Conservation (phyloP, 2,888 invertebrate genomes). For the Tanytarsus gracilentus region DNA sequence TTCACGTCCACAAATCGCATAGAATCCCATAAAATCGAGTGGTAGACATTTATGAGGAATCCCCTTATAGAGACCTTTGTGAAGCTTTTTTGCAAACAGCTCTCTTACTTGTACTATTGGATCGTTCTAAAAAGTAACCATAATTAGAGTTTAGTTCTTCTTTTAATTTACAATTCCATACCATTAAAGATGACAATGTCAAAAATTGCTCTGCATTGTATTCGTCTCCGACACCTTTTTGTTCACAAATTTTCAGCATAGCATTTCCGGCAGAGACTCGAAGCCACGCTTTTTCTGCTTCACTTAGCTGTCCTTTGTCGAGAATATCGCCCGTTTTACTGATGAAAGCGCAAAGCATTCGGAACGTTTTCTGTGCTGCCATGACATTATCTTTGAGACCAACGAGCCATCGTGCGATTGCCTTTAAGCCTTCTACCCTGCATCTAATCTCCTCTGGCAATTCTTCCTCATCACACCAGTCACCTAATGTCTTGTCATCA, state of each 20-base stretch:
- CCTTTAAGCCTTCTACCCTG: slow-evolving; percentile 89
- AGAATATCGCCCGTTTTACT: slow-evolving; percentile 80
- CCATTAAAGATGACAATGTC: slow-evolving; percentile 83
- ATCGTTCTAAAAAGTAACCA: slow-evolving; percentile 51
- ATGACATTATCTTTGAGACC: slow-evolving; percentile 81
- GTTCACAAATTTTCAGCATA: slow-evolving; percentile 94
- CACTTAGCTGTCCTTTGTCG: slow-evolving; percentile 63
- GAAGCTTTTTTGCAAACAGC: slow-evolving; percentile 80
- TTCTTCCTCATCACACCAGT: slow-evolving; percentile 78
- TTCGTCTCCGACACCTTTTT: slow-evolving; percentile 91
- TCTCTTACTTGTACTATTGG: slow-evolving; percentile 76
- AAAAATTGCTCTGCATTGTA: slow-evolving; percentile 92
- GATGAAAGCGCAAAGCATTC: slow-evolving; percentile 90
- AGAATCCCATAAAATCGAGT: slow-evolving; percentile 93
- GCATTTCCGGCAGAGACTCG: slow-evolving; percentile 88
- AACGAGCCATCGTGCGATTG: slow-evolving; percentile 92
- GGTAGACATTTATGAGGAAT: slow-evolving; percentile 86
- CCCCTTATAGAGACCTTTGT: slow-evolving; percentile 76
- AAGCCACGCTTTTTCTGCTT: slow-evolving; percentile 88
- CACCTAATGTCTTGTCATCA: slow-evolving; percentile 6
- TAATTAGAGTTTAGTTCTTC: background rate
- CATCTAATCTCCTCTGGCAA: slow-evolving; percentile 85
- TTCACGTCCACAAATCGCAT: slow-evolving; percentile 83
- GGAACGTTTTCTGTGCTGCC: slow-evolving; percentile 86
- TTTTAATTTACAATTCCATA: slow-evolving; percentile 41